Percentiles rank a stretch among this genome's conserved stretches.
Evolutionary conservation across 2,113 vertebrate genomes (phyloP).

Genomic region (Lophochroa leadbeateri): DNA sequence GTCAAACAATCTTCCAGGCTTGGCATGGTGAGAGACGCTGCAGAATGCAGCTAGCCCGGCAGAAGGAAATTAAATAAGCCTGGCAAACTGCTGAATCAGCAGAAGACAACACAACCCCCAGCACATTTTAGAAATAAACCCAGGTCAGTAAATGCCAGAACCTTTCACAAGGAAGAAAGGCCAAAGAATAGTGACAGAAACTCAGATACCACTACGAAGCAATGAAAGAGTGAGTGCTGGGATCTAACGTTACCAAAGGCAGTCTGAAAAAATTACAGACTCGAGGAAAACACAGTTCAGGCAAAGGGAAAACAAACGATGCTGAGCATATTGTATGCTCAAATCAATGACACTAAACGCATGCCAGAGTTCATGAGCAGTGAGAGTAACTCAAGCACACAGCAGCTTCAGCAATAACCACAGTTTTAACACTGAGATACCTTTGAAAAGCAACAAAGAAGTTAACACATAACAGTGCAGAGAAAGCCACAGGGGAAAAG

Average conservation of each 20-base stretch:
- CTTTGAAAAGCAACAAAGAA: background rate
- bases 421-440: background rate
- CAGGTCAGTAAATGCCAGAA: background rate
- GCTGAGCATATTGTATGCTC: background rate
- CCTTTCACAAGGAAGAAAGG: background rate
- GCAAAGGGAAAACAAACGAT: conserved; percentile 14
- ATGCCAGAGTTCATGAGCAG: conserved; percentile 26
- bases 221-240: background rate
- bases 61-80: conserved; percentile 29
- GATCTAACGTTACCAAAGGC: background rate
- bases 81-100: conserved; percentile 26
- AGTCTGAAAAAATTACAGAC: conserved; percentile 32
- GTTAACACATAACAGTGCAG: accelerated
- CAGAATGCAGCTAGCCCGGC: background rate
- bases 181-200: background rate
- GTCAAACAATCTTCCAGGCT: conserved; percentile 37
- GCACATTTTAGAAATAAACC: background rate
- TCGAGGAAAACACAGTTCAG: background rate
- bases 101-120: background rate
- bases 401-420: background rate
- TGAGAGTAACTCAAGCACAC: background rate
- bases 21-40: background rate
- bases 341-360: conserved; percentile 4
- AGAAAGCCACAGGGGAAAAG: background rate
- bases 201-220: background rate